Conservation (phyloP, 2,797 vertebrate species). For the Gymnothorax reevesii region DNA sequence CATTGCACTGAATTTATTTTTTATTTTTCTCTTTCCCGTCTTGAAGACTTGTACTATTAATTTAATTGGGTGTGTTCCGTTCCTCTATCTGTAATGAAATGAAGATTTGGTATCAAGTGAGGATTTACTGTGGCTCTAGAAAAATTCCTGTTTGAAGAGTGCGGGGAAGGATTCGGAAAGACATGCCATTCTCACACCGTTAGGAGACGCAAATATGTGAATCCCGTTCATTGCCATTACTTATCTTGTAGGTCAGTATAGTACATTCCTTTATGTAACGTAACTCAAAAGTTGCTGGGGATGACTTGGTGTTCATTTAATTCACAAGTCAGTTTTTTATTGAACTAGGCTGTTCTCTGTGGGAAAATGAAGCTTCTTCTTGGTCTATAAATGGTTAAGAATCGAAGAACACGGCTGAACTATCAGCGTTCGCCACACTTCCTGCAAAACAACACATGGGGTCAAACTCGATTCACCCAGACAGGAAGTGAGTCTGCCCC, state of each 20-base stretch:
- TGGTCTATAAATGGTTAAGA: neutral
- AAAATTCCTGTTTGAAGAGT: neutral
- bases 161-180: neutral
- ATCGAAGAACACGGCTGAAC: neutral
- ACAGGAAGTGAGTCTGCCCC: slow-evolving; percentile 20
- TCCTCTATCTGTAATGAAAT: neutral
- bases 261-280: neutral
- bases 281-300: neutral
- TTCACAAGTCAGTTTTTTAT: neutral
- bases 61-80: neutral
- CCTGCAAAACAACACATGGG: slow-evolving; percentile 28
- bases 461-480: slow-evolving; percentile 16
- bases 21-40: neutral
- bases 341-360: neutral
- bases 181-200: neutral
- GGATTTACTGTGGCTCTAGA: neutral
- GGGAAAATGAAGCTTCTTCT: neutral
- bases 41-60: neutral
- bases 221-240: neutral
- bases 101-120: neutral
- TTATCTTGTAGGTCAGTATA: neutral
- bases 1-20: neutral
- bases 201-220: neutral
- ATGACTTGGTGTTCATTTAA: neutral
- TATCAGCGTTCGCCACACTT: slow-evolving; percentile 14